Evolutionary conservation across 2,113 vertebrate genomes (phyloP).

Genomic region (Thamnophis sirtalis): DNA sequence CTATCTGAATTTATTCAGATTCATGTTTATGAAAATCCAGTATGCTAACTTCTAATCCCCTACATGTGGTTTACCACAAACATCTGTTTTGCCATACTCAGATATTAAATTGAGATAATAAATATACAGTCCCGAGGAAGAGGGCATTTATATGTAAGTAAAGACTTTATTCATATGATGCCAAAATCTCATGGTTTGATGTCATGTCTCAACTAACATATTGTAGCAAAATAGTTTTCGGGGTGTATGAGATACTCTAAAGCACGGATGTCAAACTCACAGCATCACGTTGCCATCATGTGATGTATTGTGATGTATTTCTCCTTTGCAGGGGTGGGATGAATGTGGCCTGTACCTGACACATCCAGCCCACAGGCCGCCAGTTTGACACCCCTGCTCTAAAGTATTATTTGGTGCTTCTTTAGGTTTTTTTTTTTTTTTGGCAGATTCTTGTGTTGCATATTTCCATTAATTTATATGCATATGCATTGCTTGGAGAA

Average conservation of each 20-base stretch:
- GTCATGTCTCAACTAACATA: not conserved
- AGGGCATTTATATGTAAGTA: not conserved
- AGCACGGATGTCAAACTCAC: too few species aligned
- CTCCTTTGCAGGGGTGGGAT: too few species aligned
- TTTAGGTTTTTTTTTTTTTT: too few species aligned
- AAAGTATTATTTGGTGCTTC: not conserved
- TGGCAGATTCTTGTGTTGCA: not conserved
- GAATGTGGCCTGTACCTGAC: accelerated
- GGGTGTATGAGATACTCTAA: not conserved
- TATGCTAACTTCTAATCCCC: not conserved
- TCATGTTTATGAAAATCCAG: not conserved
- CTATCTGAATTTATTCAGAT: not conserved
- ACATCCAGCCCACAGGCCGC: accelerated
- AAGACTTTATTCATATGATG: not conserved
- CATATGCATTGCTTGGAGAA: not conserved
- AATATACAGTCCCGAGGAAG: not conserved
- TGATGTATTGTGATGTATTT: too few species aligned
- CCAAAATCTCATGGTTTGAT: not conserved
- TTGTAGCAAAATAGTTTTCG: not conserved
- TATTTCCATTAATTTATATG: not conserved
- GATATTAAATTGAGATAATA: not conserved
- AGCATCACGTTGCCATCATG: too few species aligned
- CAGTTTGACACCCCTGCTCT: too few species aligned
- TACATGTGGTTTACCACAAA: not conserved
- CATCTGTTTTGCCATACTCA: not conserved